Base-by-base conservation (phyloP, 2,797 vertebrate species). In the Acanthurus leucopareius region DNA sequence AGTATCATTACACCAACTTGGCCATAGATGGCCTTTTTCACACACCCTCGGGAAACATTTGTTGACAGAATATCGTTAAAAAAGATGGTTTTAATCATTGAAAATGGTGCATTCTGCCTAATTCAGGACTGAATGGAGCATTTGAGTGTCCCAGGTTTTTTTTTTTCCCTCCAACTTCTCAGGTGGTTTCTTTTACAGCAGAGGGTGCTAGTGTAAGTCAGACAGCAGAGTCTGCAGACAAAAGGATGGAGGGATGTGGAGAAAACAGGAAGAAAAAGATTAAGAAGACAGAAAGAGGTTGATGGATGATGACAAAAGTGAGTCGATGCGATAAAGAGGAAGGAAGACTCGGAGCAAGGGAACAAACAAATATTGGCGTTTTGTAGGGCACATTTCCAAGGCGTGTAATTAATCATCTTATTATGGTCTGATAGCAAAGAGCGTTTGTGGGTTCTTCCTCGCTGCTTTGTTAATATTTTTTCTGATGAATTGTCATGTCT, bases 191-290 rank as follows among this genome's bases (percentile, higher is more conserved):
- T 16, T 42, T 58, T 62, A 52, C 83, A 69, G 82, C 79, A 85
- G 85, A 85, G 76, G 81, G 79, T 53, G 88, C 81, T 75, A 16
- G 69, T 73, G 80, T 49, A 4, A 72, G 73, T 79, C 44, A n/a
- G 38, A 22, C 28, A 3, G 28, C 2, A 40, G 11, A 11, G 60
- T 49, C 65, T 47, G 73, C 60, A 68, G 62, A 81, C 62, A 81
- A 79, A 82, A 71, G 73, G 77, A 84, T 73, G 69, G 61, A 72
- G 73, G 65, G 74, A 82, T 64, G 68, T 1, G 2, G 62, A 57
- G 59, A 15, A 44, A 38, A n/a, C 2, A 20, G 45, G n/a, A 11
- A 42, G 25, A 38, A 51, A 48, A 13, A 62, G 62, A 59, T 28
- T 28, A 40, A 40, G 6, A 10, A 40, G 38, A 40, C 10, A 28